Conservation (phyloP, 2,888 invertebrate species). For the Tryphoninae sp. region DNA sequence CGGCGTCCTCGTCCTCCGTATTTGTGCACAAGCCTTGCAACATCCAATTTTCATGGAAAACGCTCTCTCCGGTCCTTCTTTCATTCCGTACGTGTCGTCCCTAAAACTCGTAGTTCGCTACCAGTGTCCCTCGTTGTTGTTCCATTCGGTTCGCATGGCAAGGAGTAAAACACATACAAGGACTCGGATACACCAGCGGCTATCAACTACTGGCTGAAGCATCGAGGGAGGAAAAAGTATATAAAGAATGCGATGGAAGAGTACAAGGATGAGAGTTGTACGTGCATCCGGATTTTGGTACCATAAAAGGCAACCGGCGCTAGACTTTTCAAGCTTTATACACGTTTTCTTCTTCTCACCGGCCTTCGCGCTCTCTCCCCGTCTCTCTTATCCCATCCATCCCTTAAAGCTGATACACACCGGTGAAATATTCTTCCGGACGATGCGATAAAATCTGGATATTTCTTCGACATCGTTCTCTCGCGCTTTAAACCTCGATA, state of each 20-base stretch:
- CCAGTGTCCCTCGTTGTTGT: slow-evolving; percentile 4
- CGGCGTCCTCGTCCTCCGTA: not conserved
- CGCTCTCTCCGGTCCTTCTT: slow-evolving; percentile 37
- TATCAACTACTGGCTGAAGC: slow-evolving; percentile 16
- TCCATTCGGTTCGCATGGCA: slow-evolving; percentile 13
- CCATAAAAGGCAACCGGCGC: slow-evolving; percentile 58
- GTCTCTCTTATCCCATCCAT: slow-evolving; percentile 12
- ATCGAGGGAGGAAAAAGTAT: slow-evolving; percentile 41
- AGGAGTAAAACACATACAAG: slow-evolving; percentile 14
- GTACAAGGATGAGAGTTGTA: slow-evolving; percentile 59
- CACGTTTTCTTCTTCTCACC: slow-evolving; percentile 31
- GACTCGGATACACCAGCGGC: not conserved
- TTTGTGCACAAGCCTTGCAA: slow-evolving; percentile 18
- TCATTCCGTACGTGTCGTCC: slow-evolving; percentile 30
- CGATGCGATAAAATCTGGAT: slow-evolving; percentile 56
- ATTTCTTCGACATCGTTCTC: slow-evolving; percentile 43
- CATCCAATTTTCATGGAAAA: slow-evolving; percentile 67
- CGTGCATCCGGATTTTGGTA: slow-evolving; percentile 54
- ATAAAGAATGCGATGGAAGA: slow-evolving; percentile 18
- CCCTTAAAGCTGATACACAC: slow-evolving; percentile 14
- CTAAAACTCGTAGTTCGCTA: slow-evolving; percentile 17
- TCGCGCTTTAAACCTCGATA: slow-evolving; percentile 27
- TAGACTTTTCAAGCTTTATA: slow-evolving; percentile 39
- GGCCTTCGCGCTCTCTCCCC: slow-evolving; percentile 40
- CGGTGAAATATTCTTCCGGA: slow-evolving; percentile 40